Base-by-base conservation (phyloP, 1,140 invertebrate species). In the Apolygus lucorum region DNA sequence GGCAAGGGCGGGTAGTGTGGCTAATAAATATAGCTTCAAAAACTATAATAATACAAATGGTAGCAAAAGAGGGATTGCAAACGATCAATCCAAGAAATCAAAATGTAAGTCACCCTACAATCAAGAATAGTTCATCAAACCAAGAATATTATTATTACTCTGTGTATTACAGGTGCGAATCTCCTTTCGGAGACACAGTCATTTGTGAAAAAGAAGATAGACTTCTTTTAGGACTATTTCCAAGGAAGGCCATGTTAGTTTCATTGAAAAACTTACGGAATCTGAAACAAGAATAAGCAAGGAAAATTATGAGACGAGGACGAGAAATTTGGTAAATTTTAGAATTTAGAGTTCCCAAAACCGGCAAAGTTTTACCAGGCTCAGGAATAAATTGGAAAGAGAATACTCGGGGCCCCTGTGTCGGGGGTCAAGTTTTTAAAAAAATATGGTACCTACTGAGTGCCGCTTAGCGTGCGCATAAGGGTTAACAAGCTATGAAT, bases 181-280 rank as follows among this genome's bases (percentile, higher is more conserved):
- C 34, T 8, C 34, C 34, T 42, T 42, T 42, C 4, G 34, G 34
- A 52, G 86, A 87, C 27, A 88, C 78, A 71, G 86, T 85, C 85
- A 87, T 86, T 79, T 88, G 88, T 72, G 86, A 86, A 71, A 88
- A 82, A 75, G 86, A 86, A 73, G 86, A 87, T 76, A 88, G 80
- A 81, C 86, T 87, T 81, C 86, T 83, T 76, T 86, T 83, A 74
- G 86, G 86, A 79, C 86, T 87, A 77, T 80, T 85, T 73, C 82
- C 79, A 63, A 85, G 82, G 75, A 82, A 79, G 70, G 82, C 79
- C 75, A 80, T 80, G 71, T 82, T 83, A 22, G 79, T 78, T 75
- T 88, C 87, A 72, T 85, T 86, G 79, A 88, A 86, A 72, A 88
- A 79, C 77, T 86, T 86, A 69, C 86, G 82, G 82, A 88, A 87